Evolutionary conservation across 2,888 invertebrate genomes (phyloP), one percentile per base, ranked within the genome.

Genomic region (Microchrysa polita): DNA sequence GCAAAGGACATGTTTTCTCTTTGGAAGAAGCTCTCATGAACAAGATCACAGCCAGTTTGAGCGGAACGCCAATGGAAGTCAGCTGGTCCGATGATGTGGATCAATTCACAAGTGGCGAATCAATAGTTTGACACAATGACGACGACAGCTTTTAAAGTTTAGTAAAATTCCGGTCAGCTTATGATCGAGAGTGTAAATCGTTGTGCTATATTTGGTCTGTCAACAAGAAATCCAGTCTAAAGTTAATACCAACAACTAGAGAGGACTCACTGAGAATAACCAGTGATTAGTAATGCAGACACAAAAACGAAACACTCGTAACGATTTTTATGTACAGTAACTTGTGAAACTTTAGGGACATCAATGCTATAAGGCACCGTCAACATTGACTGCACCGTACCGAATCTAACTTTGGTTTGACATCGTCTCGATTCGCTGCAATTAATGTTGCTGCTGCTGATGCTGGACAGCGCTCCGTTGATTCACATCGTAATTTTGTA

Each of bases 21-120:
- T 78, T 79, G 63, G 84, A 85, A 77, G 84, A 84, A 77, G 82
- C 81, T 14, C 76, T 83, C 65, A 77, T 83, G 73, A 81, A 83
- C 52, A 83, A 82, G 75, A 81, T 80, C 44, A 79, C 78, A 74
- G 60, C 75, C 59, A 83, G 83, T 76, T 77, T 84, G 9, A 88
- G 88, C 78, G 87, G 82, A 42, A 85, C 85, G 4, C 85, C 85
- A 42, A 85, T 85, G 85, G 85, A 85, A 76, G 83, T 85, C 10
- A 85, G 85, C 77, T 85, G 85, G 85, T 85, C 84, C 14, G 85
- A 85, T 76, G 85, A 85, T 78, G 82, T 81, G 1, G 82, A 81
- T 67, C 82, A 81, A 12, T 80, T 78, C 48, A 77, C 79, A 74
- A 77, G 78, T 22, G 81, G 79, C 22, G 81, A 79, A 71, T 80